Conservation (phyloP, 2,888 invertebrate species). For the Schizotus pectinicornis region DNA sequence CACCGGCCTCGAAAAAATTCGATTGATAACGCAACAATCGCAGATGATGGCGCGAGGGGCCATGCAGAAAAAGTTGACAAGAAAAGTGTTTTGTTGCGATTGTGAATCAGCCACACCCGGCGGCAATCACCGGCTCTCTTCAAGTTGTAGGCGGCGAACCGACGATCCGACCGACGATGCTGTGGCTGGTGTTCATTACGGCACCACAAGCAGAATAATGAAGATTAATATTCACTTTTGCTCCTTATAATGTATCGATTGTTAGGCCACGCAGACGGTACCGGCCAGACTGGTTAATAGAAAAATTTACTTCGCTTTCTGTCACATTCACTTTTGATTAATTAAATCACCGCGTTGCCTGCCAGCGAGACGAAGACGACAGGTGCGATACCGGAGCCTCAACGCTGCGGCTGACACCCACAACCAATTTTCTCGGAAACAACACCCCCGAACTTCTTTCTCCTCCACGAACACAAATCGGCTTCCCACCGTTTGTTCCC, state of each 20-base stretch:
- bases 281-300: constrained; percentile 20
- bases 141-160: constrained; percentile 43
- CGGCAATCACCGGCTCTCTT: constrained; percentile 36
- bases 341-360: constrained; percentile 6
- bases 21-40: constrained; percentile 16
- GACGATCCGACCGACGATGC: constrained; percentile 17
- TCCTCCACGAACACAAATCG: no score
- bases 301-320: constrained; percentile 25
- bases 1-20: not conserved
- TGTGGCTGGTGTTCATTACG: constrained; percentile 43
- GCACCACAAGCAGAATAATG: constrained; percentile 48
- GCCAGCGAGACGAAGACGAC: no score
- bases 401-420: no score
- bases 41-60: constrained; percentile 22
- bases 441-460: no score
- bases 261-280: constrained; percentile 23
- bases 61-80: constrained; percentile 35
- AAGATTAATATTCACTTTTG: constrained; percentile 49
- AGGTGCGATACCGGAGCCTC: no score
- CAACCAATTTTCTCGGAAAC: no score
- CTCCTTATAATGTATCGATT: constrained; percentile 38
- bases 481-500: no score
- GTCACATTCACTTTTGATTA: constrained; percentile 27
- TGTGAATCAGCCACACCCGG: constrained; percentile 41
- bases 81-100: constrained; percentile 35